phyloP scores from a whole-genome alignment of 2,113 vertebrate genomes.

The Archilochus colubris region DNA sequence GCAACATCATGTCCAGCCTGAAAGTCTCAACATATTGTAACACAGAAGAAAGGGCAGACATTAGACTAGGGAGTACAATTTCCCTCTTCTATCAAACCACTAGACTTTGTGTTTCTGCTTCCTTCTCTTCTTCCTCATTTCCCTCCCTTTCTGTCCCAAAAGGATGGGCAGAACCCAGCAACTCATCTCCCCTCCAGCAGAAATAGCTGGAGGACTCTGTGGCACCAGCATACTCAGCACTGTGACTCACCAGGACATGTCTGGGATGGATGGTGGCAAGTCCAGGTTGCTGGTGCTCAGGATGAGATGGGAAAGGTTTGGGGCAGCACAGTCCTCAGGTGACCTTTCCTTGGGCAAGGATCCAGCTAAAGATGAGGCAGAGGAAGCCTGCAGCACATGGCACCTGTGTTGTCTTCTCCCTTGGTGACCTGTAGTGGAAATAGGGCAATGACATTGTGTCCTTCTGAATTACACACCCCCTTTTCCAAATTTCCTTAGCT shows the following conservation, averaged over 20 bases:
- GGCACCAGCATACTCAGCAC: background rate
- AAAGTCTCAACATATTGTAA: slow-evolving; percentile 12
- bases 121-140: background rate
- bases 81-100: background rate
- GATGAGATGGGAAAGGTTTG: background rate
- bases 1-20: slow-evolving; percentile 15
- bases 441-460: fast-evolving
- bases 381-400: background rate
- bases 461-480: background rate
- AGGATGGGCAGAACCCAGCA: background rate
- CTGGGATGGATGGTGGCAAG: background rate
- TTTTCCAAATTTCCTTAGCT: background rate
- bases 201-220: background rate
- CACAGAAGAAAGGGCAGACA: slow-evolving; percentile 30
- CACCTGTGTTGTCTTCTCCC: background rate
- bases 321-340: background rate
- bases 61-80: background rate
- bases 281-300: fast-evolving
- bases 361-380: background rate
- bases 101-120: background rate
- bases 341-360: background rate
- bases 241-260: fast-evolving
- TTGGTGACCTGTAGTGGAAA: background rate
- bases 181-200: background rate
- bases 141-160: background rate